Percentiles rank a stretch among this genome's conserved stretches.
phyloP scores from a whole-genome alignment of 2,888 invertebrate genomes.

The Formica aserva region DNA sequence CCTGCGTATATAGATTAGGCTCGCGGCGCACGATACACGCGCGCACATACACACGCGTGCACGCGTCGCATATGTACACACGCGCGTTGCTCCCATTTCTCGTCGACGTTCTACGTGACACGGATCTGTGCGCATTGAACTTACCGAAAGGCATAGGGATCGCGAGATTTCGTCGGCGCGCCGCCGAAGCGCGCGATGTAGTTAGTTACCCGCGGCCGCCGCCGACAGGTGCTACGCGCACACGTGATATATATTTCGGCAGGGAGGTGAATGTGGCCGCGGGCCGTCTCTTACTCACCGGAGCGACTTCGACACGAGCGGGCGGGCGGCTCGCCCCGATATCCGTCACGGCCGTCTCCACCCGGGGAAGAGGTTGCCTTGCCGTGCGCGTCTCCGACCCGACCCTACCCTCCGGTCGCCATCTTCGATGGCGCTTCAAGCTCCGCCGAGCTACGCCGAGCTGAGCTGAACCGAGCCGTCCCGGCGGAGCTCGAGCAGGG shows the following conservation, averaged over 20 bases:
- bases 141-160: conserved; percentile 77
- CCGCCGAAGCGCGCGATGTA: conserved; percentile 20
- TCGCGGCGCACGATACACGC: neutral
- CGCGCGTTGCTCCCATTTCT: conserved; percentile 57
- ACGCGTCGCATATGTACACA: conserved; percentile 8
- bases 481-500: conserved; percentile 50
- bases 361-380: conserved; percentile 72
- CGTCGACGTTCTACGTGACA: conserved; percentile 64
- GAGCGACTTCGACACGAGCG: conserved; percentile 20
- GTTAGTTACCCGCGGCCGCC: conserved; percentile 34
- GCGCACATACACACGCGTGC: neutral
- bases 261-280: neutral
- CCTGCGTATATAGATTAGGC: conserved; percentile 16
- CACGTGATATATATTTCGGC: conserved; percentile 15
- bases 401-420: conserved; percentile 83
- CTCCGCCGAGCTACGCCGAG: conserved; percentile 60
- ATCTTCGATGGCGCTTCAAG: conserved; percentile 80
- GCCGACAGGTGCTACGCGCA: conserved; percentile 31
- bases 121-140: conserved; percentile 84
- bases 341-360: conserved; percentile 53
- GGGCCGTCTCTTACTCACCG: conserved; percentile 63
- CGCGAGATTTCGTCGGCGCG: conserved; percentile 69
- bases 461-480: conserved; percentile 51
- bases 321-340: conserved; percentile 27
- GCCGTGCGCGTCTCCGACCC: conserved; percentile 71